Base-by-base conservation (phyloP, 2,888 invertebrate genomes). In the Rhagonycha lutea region DNA sequence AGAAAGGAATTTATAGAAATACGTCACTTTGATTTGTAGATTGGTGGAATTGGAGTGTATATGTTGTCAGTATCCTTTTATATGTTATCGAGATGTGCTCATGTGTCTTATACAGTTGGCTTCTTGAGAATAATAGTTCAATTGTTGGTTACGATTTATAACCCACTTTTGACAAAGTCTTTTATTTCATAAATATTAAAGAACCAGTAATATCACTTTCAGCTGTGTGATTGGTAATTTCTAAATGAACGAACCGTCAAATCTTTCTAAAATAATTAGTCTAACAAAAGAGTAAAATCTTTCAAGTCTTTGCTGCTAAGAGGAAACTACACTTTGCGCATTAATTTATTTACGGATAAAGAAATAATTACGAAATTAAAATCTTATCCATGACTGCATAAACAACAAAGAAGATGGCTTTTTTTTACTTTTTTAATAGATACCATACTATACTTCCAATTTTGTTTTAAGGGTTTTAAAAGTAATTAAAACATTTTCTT, bases 101-200 rank as follows among this genome's bases (percentile, higher is more conserved):
- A 71, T 78, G 73, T 78, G 78, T 78, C 78, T 75, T 78, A 72
- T 73, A 78, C 78, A 78, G 78, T 69, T 75, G 75, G 75, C 75
- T 75, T 78, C 72, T 73, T 72, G 75, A 75, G 73, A 73, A 78
- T 78, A 78, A 78, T 78, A 75, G 78, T 73, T 68, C 73, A 75
- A 75, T 78, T 75, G 72, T 72, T 70, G 61, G 63, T 32, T 61
- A 67, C 69, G 70, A 78, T 75, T 78, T 78, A 75, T 75, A 77
- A 72, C 77, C 70, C 70, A 72, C 77, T 77, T 72, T 72, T 75
- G 75, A 72, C 61, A 75, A 75, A 75, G 75, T 75, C 72, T 75
- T 75, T 72, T 75, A 72, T 75, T 75, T 75, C 72, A 75, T 75
- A 75, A 75, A 75, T 69, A 69, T 72, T 69, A 69, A 72, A 62